These are phyloP conservation scores for Trinorchestia longiramus DNA, from an alignment of 1,140 invertebrate genomes.

Conservation along the genomic window DNA sequence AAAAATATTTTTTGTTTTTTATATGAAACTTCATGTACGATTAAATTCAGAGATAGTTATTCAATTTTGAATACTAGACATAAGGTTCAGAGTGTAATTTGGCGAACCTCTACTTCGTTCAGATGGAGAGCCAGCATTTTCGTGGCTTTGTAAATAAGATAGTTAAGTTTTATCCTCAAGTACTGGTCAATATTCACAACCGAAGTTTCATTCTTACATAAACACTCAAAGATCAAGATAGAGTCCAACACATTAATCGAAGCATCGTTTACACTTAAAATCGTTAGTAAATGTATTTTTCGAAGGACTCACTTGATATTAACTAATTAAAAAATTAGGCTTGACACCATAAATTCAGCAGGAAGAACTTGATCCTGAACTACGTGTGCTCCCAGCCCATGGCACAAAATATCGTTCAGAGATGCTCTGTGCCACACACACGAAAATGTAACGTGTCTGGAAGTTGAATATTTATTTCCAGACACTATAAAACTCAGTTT, in stretches of 20 bases:
- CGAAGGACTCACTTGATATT: not conserved
- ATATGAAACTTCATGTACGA: not conserved
- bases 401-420: not conserved
- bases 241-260: slow-evolving; percentile 10
- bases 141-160: not conserved
- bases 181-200: not conserved
- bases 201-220: not conserved
- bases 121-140: not conserved
- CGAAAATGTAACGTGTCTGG: not conserved
- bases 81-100: not conserved
- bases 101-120: not conserved
- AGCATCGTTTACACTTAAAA: slow-evolving; percentile 20
- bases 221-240: not conserved
- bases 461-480: not conserved
- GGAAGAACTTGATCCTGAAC: not conserved
- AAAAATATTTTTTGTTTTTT: not conserved
- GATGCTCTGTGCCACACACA: not conserved
- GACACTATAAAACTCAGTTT: not conserved
- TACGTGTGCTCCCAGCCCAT: slow-evolving; percentile 40
- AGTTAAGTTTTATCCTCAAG: not conserved
- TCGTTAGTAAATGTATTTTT: not conserved
- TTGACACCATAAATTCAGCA: not conserved
- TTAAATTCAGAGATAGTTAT: not conserved
- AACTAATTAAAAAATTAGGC: not conserved
- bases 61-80: not conserved